Conservation (phyloP, 2,797 vertebrate genomes). For the Sebastes trivittatus region DNA sequence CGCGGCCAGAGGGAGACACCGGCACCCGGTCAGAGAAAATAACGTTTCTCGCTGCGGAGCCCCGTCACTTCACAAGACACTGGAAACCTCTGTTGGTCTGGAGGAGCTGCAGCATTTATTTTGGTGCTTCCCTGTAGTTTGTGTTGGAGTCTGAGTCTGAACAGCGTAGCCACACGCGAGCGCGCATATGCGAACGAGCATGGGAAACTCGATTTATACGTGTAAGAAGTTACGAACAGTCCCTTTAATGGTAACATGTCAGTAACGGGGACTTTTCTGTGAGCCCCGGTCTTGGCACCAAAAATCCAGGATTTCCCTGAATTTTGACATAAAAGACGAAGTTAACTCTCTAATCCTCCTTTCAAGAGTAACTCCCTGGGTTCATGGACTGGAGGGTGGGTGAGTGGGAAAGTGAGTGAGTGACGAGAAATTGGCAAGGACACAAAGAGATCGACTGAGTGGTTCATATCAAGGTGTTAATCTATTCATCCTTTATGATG, state of each 20-base stretch:
- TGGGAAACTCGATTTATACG: too few species aligned
- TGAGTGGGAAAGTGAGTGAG: neutral
- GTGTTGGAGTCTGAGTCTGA: too few species aligned
- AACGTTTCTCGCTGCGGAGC: too few species aligned
- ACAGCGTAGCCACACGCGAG: rapidly evolving
- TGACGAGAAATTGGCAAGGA: neutral
- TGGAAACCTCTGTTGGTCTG: rapidly evolving
- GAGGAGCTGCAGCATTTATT: too few species aligned
- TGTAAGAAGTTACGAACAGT: too few species aligned
- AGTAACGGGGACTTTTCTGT: rapidly evolving
- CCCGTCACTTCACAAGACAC: too few species aligned
- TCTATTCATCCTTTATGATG: constrained; percentile 9
- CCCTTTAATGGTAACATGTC: neutral
- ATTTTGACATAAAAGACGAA: neutral
- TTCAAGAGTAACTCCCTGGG: neutral
- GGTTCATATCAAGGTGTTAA: neutral
- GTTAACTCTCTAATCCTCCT: neutral
- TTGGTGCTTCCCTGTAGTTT: too few species aligned
- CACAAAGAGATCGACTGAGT: neutral
- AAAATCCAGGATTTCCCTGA: neutral
- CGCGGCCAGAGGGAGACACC: too few species aligned
- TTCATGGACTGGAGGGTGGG: neutral
- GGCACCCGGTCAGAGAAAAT: rapidly evolving
- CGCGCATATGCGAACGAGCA: too few species aligned
- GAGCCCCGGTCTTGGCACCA: too few species aligned